These are phyloP conservation scores for Gila robusta DNA, from an alignment of 2,797 vertebrate genomes.

Conservation along the genomic window DNA sequence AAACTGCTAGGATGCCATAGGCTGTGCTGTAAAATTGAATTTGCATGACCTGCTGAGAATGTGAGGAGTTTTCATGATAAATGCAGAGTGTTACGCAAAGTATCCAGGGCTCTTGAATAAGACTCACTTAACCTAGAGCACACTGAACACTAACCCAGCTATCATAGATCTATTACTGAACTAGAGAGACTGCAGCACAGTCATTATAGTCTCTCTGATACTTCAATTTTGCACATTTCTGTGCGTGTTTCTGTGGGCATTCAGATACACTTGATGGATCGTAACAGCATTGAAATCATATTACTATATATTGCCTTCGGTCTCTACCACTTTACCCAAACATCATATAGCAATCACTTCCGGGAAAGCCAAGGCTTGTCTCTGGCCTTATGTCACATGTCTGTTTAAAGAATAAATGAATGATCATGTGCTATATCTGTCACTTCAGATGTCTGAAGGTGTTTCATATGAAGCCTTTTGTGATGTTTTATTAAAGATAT, in stretches of 20 bases:
- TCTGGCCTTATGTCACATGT: not conserved
- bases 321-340: not conserved
- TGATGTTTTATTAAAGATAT: not conserved
- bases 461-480: constrained; percentile 14
- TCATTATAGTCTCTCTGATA: constrained; percentile 41
- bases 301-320: not conserved
- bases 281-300: not conserved
- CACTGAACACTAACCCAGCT: constrained; percentile 12
- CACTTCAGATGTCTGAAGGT: not conserved
- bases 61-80: constrained; percentile 42
- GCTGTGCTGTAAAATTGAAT: constrained; percentile 33
- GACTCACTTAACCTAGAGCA: constrained; percentile 22
- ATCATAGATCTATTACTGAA: constrained; percentile 21
- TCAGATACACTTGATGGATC: constrained; percentile 28
- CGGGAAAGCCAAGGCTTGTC: not conserved
- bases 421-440: constrained; percentile 20
- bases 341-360: constrained; percentile 3
- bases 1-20: constrained; percentile 18
- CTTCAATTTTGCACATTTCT: constrained; percentile 48
- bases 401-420: constrained; percentile 9
- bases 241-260: constrained; percentile 25
- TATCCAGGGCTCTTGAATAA: constrained; percentile 34
- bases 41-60: constrained; percentile 39
- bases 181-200: constrained; percentile 10
- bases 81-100: constrained; percentile 33